These are phyloP conservation scores for Promerops cafer DNA, from an alignment of 2,113 vertebrate genomes.

Conservation along the genomic window DNA sequence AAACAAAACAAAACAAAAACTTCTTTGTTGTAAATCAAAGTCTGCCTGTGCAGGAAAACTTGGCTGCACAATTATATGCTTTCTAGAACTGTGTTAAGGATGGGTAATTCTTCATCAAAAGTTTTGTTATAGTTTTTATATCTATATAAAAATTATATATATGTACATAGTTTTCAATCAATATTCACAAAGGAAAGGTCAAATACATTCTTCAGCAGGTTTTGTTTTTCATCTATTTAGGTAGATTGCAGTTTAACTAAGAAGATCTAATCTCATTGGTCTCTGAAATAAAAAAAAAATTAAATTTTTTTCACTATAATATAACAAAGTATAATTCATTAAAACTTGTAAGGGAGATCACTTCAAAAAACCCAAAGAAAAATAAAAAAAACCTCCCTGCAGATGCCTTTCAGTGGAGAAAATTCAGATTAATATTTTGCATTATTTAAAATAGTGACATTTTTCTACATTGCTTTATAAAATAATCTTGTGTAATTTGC, in stretches of 20 bases:
- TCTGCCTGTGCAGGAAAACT: neutral
- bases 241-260: neutral
- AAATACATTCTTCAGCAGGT: neutral
- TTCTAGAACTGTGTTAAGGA: neutral
- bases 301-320: neutral
- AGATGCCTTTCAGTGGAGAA: neutral
- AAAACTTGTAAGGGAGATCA: neutral
- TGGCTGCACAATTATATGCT: neutral
- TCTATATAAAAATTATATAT: too few species aligned
- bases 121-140: neutral
- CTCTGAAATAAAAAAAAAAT: neutral
- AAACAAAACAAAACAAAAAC: neutral
- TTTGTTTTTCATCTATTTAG: neutral
- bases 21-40: neutral
- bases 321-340: neutral
- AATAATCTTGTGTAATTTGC: neutral
- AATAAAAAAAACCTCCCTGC: neutral
- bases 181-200: neutral
- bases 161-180: neutral
- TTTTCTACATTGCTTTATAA: neutral
- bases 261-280: neutral
- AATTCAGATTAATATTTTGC: neutral
- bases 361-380: neutral
- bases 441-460: neutral
- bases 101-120: neutral